phyloP scores from a whole-genome alignment of 2,113 vertebrate species.

The Thunnus thynnus region DNA sequence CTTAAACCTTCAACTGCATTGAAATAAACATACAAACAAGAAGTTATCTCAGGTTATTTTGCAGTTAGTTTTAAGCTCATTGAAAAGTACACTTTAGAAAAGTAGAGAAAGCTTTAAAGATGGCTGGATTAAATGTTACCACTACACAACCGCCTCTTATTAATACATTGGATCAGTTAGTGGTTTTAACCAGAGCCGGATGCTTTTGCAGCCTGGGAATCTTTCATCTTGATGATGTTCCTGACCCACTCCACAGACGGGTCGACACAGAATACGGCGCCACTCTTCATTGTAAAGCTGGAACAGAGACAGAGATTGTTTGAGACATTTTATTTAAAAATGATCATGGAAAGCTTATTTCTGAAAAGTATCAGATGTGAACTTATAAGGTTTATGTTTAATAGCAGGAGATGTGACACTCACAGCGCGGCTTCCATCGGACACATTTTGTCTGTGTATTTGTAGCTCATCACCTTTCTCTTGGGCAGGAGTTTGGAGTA shows the following conservation, averaged over 20 bases:
- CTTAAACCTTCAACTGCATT: neutral
- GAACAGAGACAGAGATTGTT: slow-evolving; percentile 16
- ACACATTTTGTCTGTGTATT: slow-evolving; percentile 7
- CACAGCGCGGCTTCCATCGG: slow-evolving; percentile 33
- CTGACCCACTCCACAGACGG: neutral
- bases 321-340: too few species aligned
- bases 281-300: slow-evolving; percentile 3
- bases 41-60: neutral
- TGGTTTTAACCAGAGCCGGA: neutral
- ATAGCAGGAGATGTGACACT: slow-evolving; percentile 29
- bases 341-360: too few species aligned
- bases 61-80: neutral
- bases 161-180: neutral
- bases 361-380: too few species aligned
- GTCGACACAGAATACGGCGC: neutral
- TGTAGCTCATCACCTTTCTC: accelerated
- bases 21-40: neutral
- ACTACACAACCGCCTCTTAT: too few species aligned
- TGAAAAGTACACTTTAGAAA: neutral
- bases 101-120: neutral
- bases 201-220: accelerated
- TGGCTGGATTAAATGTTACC: neutral
- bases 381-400: neutral
- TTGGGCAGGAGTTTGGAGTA: accelerated
- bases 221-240: neutral